These are phyloP conservation scores for Phenganax stokvisi DNA, from an alignment of 92 coral and sea anemone species.

Conservation along the genomic window DNA sequence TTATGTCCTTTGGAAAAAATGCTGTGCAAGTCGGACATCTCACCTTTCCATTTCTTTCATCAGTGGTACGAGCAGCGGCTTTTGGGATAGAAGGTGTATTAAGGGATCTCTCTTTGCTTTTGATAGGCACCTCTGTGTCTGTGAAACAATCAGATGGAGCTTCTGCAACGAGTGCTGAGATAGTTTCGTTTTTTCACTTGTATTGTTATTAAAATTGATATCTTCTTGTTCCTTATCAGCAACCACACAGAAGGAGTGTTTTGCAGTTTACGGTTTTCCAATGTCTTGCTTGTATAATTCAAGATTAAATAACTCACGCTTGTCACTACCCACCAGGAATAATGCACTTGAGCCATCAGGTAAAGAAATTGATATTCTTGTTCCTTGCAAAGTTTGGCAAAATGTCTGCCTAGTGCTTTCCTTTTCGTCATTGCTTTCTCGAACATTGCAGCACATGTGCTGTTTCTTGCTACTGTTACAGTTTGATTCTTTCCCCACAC, in stretches of 20 bases:
- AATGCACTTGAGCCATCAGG: conserved; percentile 33
- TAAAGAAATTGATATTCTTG: conserved; percentile 33
- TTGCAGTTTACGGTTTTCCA: conserved; percentile 33
- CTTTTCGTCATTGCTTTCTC: conserved; percentile 41
- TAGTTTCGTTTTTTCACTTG: background rate
- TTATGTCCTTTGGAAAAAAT: conserved; percentile 28
- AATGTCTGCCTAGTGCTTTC: conserved; percentile 41
- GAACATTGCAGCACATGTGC: conserved; percentile 39
- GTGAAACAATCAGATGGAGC: background rate
- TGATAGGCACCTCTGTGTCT: too few species aligned
- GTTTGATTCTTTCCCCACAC: conserved; percentile 31
- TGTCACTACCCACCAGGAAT: conserved; percentile 32
- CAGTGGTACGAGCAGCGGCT: background rate
- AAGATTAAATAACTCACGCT: conserved; percentile 30
- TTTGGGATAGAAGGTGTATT: background rate
- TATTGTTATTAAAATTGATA: background rate
- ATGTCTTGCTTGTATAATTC: conserved; percentile 7
- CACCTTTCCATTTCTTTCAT: conserved; percentile 10
- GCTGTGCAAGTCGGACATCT: conserved; percentile 45
- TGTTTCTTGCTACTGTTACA: conserved; percentile 31
- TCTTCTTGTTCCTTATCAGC: conserved; percentile 8
- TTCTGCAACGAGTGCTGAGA: background rate
- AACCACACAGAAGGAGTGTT: conserved; percentile 35
- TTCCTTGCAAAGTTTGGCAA: conserved; percentile 17
- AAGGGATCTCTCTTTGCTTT: background rate